Evolutionary conservation across 2,797 vertebrate genomes (phyloP).

Genomic region (Hephaestus fuliginosus): DNA sequence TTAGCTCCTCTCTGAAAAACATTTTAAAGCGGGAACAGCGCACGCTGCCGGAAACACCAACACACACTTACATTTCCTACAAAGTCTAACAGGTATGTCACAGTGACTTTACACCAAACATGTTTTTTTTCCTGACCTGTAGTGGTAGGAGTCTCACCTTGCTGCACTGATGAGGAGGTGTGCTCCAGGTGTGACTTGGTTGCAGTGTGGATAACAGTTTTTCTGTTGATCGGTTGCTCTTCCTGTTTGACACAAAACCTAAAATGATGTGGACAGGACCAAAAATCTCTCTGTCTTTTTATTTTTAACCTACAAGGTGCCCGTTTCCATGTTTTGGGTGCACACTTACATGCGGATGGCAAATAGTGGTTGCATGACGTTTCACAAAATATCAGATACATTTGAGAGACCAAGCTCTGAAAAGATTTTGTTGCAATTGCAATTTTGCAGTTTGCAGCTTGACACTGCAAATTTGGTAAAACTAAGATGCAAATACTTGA

Average conservation of each 20-base stretch:
- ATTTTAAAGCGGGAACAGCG: conserved; percentile 24
- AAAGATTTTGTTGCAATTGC: not conserved
- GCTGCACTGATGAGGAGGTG: not conserved
- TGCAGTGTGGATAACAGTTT: conserved; percentile 1
- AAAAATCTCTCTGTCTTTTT: not conserved
- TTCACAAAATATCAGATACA: not conserved
- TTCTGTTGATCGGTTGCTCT: conserved; percentile 1
- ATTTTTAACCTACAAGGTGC: not conserved
- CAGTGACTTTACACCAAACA: not conserved
- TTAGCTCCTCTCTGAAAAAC: conserved; percentile 20
- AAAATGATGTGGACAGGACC: not conserved
- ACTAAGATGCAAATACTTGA: not conserved
- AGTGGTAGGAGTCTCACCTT: no score
- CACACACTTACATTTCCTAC: not conserved
- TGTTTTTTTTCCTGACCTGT: not conserved
- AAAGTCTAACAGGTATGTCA: not conserved
- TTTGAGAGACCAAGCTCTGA: not conserved
- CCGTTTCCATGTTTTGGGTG: not conserved
- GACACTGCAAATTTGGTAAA: not conserved
- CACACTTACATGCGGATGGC: not conserved
- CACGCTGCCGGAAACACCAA: not conserved
- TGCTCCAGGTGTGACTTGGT: not conserved
- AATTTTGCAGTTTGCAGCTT: not conserved
- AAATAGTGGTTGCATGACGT: not conserved
- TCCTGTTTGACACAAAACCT: not conserved